A percentile compares a stretch with the other conserved stretches of the same genome.
Evolutionary conservation across 2,113 vertebrate genomes (phyloP).

Genomic region (Lasiurus cinereus): DNA sequence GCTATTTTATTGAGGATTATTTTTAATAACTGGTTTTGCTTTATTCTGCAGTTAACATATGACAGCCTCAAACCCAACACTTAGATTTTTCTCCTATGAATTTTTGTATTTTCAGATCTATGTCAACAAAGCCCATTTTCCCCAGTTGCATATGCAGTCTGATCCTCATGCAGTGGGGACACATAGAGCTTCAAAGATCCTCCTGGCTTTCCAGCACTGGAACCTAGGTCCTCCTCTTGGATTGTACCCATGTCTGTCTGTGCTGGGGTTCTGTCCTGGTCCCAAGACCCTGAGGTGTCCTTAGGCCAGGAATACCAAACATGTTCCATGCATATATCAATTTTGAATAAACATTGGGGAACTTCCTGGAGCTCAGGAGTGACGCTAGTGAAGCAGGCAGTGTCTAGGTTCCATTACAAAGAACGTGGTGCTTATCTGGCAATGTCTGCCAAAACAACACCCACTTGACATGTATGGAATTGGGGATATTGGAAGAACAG

Average conservation of each 20-base stretch:
- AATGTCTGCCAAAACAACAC: background rate
- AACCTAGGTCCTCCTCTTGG: background rate
- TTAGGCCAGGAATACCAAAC: background rate
- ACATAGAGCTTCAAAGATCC: accelerated
- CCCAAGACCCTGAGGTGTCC: background rate
- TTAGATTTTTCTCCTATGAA: background rate
- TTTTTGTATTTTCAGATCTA: background rate
- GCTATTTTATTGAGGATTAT: background rate
- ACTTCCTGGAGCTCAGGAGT: background rate
- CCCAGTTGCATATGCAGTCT: background rate
- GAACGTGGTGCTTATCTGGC: background rate
- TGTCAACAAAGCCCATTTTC: background rate
- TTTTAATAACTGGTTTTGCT: background rate
- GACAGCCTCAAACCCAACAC: background rate
- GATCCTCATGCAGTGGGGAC: no score
- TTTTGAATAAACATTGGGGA: background rate
- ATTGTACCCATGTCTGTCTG: background rate
- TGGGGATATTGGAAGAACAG: background rate
- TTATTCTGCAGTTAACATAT: conserved; percentile 36
- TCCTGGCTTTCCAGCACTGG: background rate
- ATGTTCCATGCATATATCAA: background rate
- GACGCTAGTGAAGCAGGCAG: background rate
- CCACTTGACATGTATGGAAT: background rate
- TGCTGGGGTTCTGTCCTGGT: background rate
- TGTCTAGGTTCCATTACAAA: background rate